Evolutionary conservation across 2,113 vertebrate species (phyloP).

Genomic region (Callaeas wilsoni): DNA sequence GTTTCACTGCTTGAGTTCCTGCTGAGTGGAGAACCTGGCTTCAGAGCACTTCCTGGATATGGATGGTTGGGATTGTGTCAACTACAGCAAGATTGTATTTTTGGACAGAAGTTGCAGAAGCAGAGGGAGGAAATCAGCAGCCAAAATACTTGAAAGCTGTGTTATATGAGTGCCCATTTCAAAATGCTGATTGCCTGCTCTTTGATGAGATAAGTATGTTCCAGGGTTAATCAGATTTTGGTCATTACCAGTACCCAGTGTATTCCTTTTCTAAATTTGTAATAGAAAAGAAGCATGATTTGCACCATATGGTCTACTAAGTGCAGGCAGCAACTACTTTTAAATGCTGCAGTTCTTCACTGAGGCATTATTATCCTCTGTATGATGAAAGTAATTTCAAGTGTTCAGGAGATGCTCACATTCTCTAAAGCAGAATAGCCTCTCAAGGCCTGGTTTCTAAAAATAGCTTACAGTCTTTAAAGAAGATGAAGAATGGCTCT

Average conservation of each 20-base stretch:
- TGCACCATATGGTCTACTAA: constrained; percentile 21
- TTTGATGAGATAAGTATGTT: background rate
- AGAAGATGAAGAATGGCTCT: background rate
- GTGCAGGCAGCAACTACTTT: constrained; percentile 23
- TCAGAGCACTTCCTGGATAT: background rate
- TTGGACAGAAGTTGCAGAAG: background rate
- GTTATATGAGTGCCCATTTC: background rate
- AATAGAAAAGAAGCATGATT: constrained; percentile 1
- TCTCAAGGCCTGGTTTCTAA: background rate
- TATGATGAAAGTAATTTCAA: constrained; percentile 19
- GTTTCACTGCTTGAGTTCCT: background rate
- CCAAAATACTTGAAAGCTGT: background rate
- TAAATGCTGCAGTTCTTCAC: background rate
- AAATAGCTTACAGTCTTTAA: background rate
- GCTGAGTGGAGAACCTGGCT: background rate
- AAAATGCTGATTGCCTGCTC: background rate
- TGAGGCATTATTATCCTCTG: background rate
- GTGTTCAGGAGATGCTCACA: background rate
- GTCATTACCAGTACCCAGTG: background rate
- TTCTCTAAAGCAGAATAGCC: background rate
- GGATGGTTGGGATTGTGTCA: background rate
- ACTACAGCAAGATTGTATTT: background rate
- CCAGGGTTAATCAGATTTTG: constrained; percentile 28
- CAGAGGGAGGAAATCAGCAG: background rate
- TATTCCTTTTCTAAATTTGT: background rate